A percentile compares a stretch with the other conserved stretches of the same genome.
Conservation (phyloP, 2,888 invertebrate species). For the Mesochorus sp. region DNA sequence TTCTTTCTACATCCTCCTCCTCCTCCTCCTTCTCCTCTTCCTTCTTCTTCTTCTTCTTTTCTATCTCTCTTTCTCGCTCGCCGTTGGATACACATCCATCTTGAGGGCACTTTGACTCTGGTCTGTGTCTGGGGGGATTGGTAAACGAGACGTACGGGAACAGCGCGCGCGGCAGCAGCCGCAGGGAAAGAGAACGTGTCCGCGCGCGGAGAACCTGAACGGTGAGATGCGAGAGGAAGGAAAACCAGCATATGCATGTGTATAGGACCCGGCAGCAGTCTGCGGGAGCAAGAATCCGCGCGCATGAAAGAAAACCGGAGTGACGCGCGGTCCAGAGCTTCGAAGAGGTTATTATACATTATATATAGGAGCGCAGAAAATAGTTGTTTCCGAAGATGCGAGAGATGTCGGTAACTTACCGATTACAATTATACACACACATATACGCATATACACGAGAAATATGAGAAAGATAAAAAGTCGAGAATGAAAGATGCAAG, state of each 20-base stretch:
- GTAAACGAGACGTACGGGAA: slow-evolving; percentile 31
- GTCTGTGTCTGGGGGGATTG: slow-evolving; percentile 19
- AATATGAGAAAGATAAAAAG: no score
- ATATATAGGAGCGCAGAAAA: background rate
- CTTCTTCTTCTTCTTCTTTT: slow-evolving; percentile 3
- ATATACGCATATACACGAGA: no score
- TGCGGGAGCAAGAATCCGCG: background rate
- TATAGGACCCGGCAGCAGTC: background rate
- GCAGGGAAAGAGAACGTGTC: slow-evolving; percentile 37
- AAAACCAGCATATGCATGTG: background rate
- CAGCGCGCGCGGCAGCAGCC: no score
- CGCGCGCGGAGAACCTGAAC: slow-evolving; percentile 40
- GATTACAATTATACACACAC: no score
- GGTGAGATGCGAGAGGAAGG: slow-evolving; percentile 13
- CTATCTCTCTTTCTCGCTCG: slow-evolving; percentile 47
- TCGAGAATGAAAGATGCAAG: no score
- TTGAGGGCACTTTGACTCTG: slow-evolving; percentile 45
- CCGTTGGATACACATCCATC: slow-evolving; percentile 58
- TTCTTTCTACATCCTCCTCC: slow-evolving; percentile 22
- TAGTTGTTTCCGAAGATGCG: background rate
- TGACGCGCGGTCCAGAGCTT: background rate
- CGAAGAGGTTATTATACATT: no score
- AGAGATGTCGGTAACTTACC: slow-evolving; percentile 6
- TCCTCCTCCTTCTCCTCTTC: slow-evolving; percentile 19
- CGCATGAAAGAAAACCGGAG: slow-evolving; percentile 24